phyloP scores from a whole-genome alignment of 1,140 invertebrate species.

The Teleogryllus occipitalis region DNA sequence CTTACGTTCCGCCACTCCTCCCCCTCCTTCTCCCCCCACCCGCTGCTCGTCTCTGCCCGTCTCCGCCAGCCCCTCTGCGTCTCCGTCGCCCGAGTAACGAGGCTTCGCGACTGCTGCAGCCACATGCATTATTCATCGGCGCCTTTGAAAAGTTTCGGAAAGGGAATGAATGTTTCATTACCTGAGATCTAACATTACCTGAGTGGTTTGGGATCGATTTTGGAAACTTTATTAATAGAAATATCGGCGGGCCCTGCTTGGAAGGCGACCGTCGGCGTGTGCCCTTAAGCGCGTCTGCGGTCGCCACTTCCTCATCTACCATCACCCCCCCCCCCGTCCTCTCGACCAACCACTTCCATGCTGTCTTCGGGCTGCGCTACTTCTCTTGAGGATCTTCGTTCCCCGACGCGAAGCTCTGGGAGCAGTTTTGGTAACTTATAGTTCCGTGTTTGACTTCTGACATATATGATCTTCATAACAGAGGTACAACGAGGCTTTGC shows the following conservation, averaged over 20 bases:
- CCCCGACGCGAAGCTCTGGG: no score
- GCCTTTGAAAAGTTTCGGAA: conserved; percentile 4
- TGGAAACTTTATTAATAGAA: conserved; percentile 6
- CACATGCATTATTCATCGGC: not conserved
- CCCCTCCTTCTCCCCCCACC: not conserved
- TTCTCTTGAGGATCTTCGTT: no score
- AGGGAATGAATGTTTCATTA: conserved; percentile 5
- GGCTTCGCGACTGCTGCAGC: not conserved
- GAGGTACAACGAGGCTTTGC: no score
- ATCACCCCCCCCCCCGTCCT: no score
- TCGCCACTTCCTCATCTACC: no score
- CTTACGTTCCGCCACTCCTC: not conserved
- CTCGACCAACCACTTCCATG: no score
- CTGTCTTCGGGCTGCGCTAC: no score
- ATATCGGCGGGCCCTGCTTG: not conserved
- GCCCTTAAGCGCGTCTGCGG: no score
- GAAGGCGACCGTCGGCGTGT: not conserved
- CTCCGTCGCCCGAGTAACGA: not conserved
- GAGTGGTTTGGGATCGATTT: conserved; percentile 3
- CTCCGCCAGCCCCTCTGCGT: no score
- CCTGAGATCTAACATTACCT: conserved; percentile 4
- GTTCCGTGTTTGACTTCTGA: no score
- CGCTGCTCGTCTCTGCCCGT: not conserved
- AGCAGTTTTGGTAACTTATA: no score
- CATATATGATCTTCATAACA: no score